Evolutionary conservation across 2,888 invertebrate genomes (phyloP), one percentile per base, ranked within the genome.

Genomic region (Eucriotettix oculatus): DNA sequence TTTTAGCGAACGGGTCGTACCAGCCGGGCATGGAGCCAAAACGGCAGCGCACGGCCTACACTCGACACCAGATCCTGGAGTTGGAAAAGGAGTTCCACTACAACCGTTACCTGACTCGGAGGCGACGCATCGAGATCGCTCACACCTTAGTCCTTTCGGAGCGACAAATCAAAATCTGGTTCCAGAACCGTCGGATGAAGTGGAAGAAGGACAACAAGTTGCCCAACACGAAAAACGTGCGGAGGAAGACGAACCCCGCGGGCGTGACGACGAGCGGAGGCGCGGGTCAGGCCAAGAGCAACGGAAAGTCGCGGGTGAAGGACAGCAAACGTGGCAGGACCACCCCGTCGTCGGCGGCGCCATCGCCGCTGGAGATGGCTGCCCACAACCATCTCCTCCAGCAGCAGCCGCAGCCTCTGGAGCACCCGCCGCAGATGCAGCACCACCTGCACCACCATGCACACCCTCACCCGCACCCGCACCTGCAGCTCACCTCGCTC

Each of bases 81-180:
- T 79, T 97, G 71, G 96, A 96, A 74, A 96, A 96, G 74, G 96
- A 96, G 79, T 97, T 97, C 76, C 95, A 96, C 75, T 96, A 90
- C 81, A 97, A 96, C 80, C 84, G 93, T 71, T 97, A 97, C 79
- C 81, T 97, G 74, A 95, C 96, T 63, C 82, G 97, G 68, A 82
- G 96, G 73, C 81, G 96, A 77, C 81, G 97, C 73, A 95, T 97
- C 76, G 97, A 97, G 79, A 96, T 97, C 73, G 96, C 97, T 54
- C 96, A 97, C 76, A 89, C 92, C 68, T 82, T 97, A 74, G 90
- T 92, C 73, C 81, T 97, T 69, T 91, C 93, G 62, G 92, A 92
- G 72, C 77, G 92, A 68, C 92, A 92, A 77, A 91, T 90, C 69
- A 90, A 90, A 76, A 89, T 90, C 73, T 89, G 89, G 89, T 89